Conservation (phyloP, 2,113 vertebrate genomes). For the Cavia porcellus region DNA sequence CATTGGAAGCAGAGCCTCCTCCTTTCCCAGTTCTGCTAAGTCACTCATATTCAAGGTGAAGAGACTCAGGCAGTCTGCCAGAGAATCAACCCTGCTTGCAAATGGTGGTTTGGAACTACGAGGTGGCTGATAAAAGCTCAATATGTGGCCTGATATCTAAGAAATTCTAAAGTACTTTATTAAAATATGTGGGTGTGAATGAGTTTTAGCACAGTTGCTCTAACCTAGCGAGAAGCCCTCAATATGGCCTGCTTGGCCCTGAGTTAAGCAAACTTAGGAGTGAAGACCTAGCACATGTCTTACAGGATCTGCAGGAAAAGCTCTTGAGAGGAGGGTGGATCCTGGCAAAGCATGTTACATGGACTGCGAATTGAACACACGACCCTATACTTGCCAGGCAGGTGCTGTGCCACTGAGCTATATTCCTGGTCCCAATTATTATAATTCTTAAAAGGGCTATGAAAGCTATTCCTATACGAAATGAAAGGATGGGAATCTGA, state of each 20-base stretch:
- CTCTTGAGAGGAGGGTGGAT: not conserved
- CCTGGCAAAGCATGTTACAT: not conserved
- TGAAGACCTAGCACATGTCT: not conserved
- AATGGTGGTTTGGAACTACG: not conserved
- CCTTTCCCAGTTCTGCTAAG: not conserved
- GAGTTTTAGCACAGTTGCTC: not conserved
- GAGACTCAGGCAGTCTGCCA: not conserved
- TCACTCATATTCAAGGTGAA: not conserved
- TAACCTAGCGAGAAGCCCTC: not conserved
- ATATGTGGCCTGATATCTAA: not conserved
- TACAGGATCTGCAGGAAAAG: fast-evolving
- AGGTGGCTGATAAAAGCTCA: not conserved
- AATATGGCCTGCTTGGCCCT: no score
- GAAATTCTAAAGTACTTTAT: not conserved
- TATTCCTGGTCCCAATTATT: not conserved
- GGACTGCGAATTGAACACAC: no score
- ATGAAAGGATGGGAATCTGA: not conserved
- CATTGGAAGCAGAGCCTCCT: no score
- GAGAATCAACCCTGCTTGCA: not conserved
- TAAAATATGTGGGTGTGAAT: not conserved
- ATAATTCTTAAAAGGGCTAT: not conserved
- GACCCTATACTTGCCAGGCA: no score
- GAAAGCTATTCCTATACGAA: not conserved
- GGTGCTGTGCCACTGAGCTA: no score
- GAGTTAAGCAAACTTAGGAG: no score